These are phyloP conservation scores for Oppia nitens DNA, from an alignment of 1,140 invertebrate genomes.

Conservation along the genomic window DNA sequence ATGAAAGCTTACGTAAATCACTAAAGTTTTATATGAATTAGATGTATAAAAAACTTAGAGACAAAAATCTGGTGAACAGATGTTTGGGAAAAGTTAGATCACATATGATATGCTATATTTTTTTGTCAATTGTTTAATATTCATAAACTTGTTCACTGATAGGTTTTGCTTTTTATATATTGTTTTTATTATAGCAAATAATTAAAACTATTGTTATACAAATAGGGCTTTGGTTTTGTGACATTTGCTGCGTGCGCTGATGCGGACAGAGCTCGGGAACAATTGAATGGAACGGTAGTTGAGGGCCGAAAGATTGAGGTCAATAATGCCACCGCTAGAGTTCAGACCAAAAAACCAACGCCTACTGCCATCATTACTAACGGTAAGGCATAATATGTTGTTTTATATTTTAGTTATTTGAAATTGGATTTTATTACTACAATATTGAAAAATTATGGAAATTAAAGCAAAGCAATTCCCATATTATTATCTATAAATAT, in stretches of 20 bases:
- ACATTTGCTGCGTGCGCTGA: constrained; percentile 99
- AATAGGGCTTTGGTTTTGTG: constrained; percentile 98
- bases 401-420: background rate
- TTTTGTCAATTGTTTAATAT: background rate
- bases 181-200: background rate
- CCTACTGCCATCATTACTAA: constrained; percentile 8
- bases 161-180: background rate
- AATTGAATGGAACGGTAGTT: constrained; percentile 99
- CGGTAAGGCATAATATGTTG: constrained; percentile 13
- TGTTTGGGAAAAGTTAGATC: background rate
- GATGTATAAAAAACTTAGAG: background rate
- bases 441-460: background rate
- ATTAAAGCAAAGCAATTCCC: background rate
- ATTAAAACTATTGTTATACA: background rate
- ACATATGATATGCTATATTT: background rate
- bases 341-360: constrained; percentile 16
- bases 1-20: no score
- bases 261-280: constrained; percentile 98
- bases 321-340: constrained; percentile 41
- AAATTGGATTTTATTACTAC: background rate
- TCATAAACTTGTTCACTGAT: background rate
- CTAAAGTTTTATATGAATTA: no score
- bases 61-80: background rate
- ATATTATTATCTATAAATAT: background rate
- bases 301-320: constrained; percentile 99